Base-by-base conservation (phyloP, 2,888 invertebrate species). In the Augiades crinisus region DNA sequence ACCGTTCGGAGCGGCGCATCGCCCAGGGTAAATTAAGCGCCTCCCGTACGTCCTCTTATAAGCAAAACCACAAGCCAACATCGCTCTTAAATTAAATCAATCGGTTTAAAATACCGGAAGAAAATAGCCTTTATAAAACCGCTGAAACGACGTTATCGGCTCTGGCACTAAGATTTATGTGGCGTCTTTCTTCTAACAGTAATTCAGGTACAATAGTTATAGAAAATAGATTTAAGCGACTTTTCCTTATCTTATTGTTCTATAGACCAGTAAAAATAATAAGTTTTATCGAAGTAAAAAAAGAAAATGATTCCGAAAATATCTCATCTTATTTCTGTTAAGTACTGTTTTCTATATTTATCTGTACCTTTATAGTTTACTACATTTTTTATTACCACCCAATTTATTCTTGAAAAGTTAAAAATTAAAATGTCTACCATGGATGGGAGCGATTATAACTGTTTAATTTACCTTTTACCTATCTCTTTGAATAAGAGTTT, bases 1-100 rank as follows among this genome's bases (percentile, higher is more conserved):
- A 79, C 73, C 76, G 78, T 75, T 30, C 37, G 70, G 69, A 55
- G 70, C 75, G 74, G 73, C 71, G 64, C 70, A 75, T 75, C 41
- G 75, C 68, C 64, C 60, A 68, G 72, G 70, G 65, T 77, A 78
- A 81, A 83, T 83, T 82, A 83, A 83, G 75, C 73, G 70, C 70
- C 73, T 76, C 77, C 81, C 82, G 80, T 80, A 75, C 74, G 75
- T 79, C 72, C 75, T 72, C 64, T 64, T 66, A 50, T 55, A 54
- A 55, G 53, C 60, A 62, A 65, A 62, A 64, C 66, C 67, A 65
- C 67, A 65, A 60, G 64, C 67, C 65, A 65, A 62, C 70, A 65
- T 62, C 63, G 63, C 69, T 60, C 55, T 54, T 60, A 75, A 72
- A 80, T 76, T 76, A 75, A 72, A 70, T 63, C 62, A 64, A 74